Base-by-base conservation (phyloP, 2,888 invertebrate species). In the Himalopsyche japonica region DNA sequence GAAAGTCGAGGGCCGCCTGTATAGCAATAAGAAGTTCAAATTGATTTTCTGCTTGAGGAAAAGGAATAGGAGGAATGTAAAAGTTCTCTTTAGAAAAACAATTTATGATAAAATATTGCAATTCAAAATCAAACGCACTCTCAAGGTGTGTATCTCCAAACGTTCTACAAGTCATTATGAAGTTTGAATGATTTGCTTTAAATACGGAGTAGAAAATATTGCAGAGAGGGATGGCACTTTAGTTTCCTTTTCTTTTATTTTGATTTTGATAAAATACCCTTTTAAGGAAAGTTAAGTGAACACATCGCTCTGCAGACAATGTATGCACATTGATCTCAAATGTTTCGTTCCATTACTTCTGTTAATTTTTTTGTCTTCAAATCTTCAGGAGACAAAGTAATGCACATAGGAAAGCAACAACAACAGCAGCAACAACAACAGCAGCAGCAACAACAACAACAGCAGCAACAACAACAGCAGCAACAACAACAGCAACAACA, bases 361-460 rank as follows among this genome's bases (percentile, higher is more conserved):
- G 7, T 64, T 27, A 64, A 24, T 6, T 20, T 77, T 48, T 34
- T 30, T 18, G n/a, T 64, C n/a, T n/a, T n/a, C n/a, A 34, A 48
- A 43, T 70, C 15, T 82, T 79, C 34, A 82, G 85, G 82, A n/a
- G 82, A 81, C n/a, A 85, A 85, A 85, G 78, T 82, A 24, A 79
- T 84, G 76, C 80, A 80, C 15, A 48, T 79, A 37, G 82, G 76
- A 32, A 49, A 81, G 7, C 81, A 80, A 32, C 84, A 84, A 12
- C 77, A 76, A 47, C 81, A 49, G 8, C 49, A n/a, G n/a, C 49
- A 76, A 47, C 81, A 49, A n/a, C 49, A n/a, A 2, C 49, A 49
- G 49, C 49, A 49, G 49, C 49, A 49, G 20, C 49, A 49, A 5
- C 6, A 3, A 2, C 49, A 81, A 1, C 81, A 80, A 32, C 81